These are phyloP conservation scores for Leucophenga montana DNA, from an alignment of 2,888 invertebrate species.

Conservation along the genomic window DNA sequence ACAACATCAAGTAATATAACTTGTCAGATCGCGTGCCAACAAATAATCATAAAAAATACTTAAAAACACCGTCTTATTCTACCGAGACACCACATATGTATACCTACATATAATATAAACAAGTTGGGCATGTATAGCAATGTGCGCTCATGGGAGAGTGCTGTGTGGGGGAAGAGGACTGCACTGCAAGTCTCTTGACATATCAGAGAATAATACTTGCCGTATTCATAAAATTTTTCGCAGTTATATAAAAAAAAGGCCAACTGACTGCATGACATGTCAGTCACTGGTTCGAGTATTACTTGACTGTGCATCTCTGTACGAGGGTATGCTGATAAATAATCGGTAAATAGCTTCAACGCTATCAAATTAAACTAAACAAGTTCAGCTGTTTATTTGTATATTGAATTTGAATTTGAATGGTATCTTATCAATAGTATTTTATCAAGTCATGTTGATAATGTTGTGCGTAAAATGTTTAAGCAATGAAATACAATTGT, in stretches of 20 bases:
- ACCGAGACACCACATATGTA: background rate
- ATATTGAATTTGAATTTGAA: no score
- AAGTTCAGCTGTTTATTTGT: no score
- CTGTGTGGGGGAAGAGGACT: no score
- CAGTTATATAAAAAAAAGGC: background rate
- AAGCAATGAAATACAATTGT: no score
- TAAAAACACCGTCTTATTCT: conserved; percentile 53
- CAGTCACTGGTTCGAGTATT: background rate
- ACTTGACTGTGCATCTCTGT: no score
- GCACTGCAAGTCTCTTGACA: background rate
- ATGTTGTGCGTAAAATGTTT: no score
- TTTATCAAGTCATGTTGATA: no score
- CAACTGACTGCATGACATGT: conserved; percentile 20
- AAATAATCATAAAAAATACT: conserved; percentile 61
- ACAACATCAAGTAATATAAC: conserved; percentile 43
- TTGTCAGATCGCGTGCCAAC: conserved; percentile 65
- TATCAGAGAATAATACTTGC: background rate
- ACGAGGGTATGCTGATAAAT: no score
- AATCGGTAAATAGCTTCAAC: no score
- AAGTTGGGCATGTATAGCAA: background rate
- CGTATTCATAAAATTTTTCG: background rate
- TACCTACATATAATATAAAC: background rate
- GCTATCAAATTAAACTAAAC: no score
- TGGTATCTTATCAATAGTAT: no score
- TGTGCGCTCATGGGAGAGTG: background rate